Evolutionary conservation across 2,888 invertebrate species (phyloP), one percentile per base, ranked within the genome.

Genomic region (Melieria omissa): DNA sequence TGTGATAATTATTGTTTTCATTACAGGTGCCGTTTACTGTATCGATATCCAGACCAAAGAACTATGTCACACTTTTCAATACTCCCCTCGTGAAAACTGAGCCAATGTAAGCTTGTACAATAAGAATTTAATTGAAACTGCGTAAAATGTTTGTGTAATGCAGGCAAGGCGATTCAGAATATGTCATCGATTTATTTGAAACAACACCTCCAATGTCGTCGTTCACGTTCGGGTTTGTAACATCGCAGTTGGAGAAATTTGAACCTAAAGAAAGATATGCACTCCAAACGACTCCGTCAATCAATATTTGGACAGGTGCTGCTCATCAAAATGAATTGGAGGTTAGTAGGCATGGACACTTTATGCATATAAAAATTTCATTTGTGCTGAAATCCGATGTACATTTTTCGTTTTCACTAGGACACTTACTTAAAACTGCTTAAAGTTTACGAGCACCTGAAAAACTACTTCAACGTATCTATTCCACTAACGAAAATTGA

Each of bases 171-270:
- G 77, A 72, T 62, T 74, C 64, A 0, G 88, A 90, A 49, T 91
- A 91, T 80, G 90, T 92, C 0, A 89, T 91, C 86, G 93, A 92
- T 78, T 89, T 90, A 80, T 95, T 94, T 79, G 89, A 90, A 80
- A 88, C 88, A 74, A 92, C 94, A 0, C 93, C 93, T 0, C 90
- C 92, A 3, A 93, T 95, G 90, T 92, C 94, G 1, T 92, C 94
- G 0, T 93, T 92, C 83, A 92, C 93, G 0, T 86, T 94, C 58
- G 93, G 93, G 0, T 88, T 95, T 72, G 89, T 94, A 9, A 90
- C 93, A 29, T 92, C 93, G 0, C 91, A 93, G 74, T 88, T 94
- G 65, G 84, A 88, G 64, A 83, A 75, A 77, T 80, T 80, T 29
- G 0, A 70, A 4, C 74, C 77, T 4, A 72, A 71, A 0, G 69